Evolutionary conservation across 1,140 invertebrate species (phyloP), one percentile per base, ranked within the genome.

Genomic region (Lamellibrachia luymesi): DNA sequence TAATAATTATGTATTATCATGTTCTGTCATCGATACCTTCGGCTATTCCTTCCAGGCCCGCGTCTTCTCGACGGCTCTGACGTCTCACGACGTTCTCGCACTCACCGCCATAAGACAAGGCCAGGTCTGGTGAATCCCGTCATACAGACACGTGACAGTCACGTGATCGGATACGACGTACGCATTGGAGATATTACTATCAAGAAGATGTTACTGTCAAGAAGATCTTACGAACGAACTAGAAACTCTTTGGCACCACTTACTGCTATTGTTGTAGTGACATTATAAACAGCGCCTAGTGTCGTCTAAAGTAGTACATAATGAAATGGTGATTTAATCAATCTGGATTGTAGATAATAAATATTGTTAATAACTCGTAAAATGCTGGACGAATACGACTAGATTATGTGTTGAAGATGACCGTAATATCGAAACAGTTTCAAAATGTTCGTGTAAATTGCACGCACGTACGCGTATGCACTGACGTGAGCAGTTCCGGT

Each of bases 1-100:
- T 38, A 38, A 38, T 38, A 38, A 38, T 38, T 38, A 38, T 38
- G 38, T 38, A 38, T 38, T 38, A 38, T 38, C 38, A 38, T 38
- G 38, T 38, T 38, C 38, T 38, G 38, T 38, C 38, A 38, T 38
- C 38, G 38, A 0, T 38, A 38, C 13, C 90, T 50, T 38, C 25
- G 25, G 6, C 50, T 27, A 10, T 91, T 2, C 1, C 1, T 49
- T 92, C 51, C 51, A 92, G 92, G 92, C 92, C 22, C 50, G 50
- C 5, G 52, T 92, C 50, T 92, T 92, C 92, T 50, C 51, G 6
- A 51, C 52, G 92, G 50, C 92, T 17, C 51, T 92, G 51, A 10
- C 92, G 8, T 38, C 27, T 51, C 50, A 64, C 27, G 92, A 92
- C 51, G 52, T 92, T 92, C 27, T 17, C 27, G 92, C 92, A 13